A percentile compares a stretch with the other conserved stretches of the same genome.
Evolutionary conservation across 2,797 vertebrate genomes (phyloP).

Genomic region (Nasua narica): DNA sequence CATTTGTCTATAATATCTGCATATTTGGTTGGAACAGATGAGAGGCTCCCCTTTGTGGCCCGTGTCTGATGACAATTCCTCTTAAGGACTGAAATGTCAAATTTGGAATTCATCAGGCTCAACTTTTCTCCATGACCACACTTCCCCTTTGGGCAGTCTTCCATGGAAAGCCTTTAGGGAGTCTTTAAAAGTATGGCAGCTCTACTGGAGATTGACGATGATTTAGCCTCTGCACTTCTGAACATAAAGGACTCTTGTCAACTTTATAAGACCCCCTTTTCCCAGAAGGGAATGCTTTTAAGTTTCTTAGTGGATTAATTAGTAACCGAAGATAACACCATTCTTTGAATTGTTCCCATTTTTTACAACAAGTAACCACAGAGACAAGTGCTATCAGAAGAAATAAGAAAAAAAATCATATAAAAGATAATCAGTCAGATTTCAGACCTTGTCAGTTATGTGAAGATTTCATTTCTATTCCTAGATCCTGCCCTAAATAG

Average conservation of each 20-base stretch:
- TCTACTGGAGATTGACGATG: background rate
- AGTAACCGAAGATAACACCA: conserved; percentile 39
- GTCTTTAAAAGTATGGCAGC: background rate
- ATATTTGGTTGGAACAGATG: background rate
- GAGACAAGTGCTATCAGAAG: background rate
- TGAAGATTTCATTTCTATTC: background rate
- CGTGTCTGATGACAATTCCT: background rate
- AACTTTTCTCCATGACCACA: background rate
- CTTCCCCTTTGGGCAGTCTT: background rate
- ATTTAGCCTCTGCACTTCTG: conserved; percentile 9
- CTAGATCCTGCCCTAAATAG: background rate
- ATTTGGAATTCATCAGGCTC: background rate
- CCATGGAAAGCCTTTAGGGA: background rate
- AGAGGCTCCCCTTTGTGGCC: background rate
- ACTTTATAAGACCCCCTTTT: background rate
- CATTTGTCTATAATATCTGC: background rate
- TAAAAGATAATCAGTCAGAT: background rate
- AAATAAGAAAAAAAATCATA: background rate
- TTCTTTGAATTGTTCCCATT: conserved; percentile 18
- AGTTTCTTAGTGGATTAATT: conserved; percentile 55
- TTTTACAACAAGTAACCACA: background rate
- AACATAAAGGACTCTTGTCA: conserved; percentile 47
- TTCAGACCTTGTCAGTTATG: background rate
- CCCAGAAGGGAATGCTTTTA: conserved; percentile 48
- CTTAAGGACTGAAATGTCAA: background rate